Conservation (phyloP, 2,113 vertebrate species). For the Phaethornis superciliosus region DNA sequence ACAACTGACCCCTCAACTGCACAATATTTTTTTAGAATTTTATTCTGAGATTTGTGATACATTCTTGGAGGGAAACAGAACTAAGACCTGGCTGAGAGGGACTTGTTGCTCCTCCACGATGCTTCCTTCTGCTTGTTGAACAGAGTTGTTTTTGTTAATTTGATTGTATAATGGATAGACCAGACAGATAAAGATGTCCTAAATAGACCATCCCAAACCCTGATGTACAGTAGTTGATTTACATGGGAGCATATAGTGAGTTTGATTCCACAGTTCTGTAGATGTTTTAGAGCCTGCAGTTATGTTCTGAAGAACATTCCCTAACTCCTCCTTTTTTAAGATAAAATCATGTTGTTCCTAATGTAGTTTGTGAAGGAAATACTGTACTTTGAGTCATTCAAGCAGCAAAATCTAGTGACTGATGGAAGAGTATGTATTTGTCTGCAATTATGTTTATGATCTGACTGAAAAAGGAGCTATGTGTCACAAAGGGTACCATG, state of each 20-base stretch:
- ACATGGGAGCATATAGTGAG: not conserved
- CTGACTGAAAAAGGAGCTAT: not conserved
- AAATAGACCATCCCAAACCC: not conserved
- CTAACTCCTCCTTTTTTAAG: not conserved
- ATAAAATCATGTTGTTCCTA: not conserved
- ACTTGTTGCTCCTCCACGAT: not conserved
- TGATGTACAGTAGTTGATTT: not conserved
- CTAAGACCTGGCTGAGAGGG: not conserved
- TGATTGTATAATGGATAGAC: not conserved
- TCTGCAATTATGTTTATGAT: not conserved
- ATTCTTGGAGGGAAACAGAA: not conserved
- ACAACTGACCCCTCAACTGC: slow-evolving; percentile 49
- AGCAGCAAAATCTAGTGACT: not conserved
- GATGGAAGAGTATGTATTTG: not conserved
- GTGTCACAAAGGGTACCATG: not conserved
- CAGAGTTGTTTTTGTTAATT: not conserved
- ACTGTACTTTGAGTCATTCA: not conserved
- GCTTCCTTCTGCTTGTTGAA: not conserved
- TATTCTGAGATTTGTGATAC: not conserved
- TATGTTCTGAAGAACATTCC: not conserved
- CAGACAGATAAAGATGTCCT: not conserved
- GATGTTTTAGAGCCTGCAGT: not conserved
- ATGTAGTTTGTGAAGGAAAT: not conserved
- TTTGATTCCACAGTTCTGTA: not conserved
- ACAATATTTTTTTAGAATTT: slow-evolving; percentile 48